phyloP scores from a whole-genome alignment of 2,113 vertebrate species.

The Catharus fuscescens region DNA sequence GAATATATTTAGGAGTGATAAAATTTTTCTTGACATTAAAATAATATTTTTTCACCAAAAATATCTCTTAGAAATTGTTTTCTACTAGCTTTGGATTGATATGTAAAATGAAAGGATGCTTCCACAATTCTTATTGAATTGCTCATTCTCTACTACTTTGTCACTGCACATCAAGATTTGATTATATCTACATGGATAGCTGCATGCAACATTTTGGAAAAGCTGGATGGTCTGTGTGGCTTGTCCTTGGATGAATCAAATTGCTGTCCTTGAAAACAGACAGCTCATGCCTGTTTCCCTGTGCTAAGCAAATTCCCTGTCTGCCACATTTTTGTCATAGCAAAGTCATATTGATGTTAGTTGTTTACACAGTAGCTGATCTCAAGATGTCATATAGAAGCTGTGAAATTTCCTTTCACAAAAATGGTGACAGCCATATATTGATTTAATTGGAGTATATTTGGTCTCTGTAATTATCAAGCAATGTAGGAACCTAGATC shows the following conservation, averaged over 20 bases:
- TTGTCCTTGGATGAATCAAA: slow-evolving; percentile 16
- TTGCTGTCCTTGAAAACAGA: not conserved
- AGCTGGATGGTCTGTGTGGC: not conserved
- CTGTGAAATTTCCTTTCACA: slow-evolving; percentile 25
- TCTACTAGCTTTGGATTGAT: not conserved
- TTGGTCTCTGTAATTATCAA: not conserved
- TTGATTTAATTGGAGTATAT: not conserved
- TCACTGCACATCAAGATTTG: not conserved
- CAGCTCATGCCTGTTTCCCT: not conserved
- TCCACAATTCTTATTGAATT: not conserved
- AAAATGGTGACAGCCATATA: not conserved
- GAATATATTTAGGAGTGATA: not conserved
- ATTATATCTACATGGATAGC: not conserved
- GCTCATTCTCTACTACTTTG: not conserved
- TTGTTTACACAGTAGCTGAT: slow-evolving; percentile 17
- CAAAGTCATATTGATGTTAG: slow-evolving; percentile 8
- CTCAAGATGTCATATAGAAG: slow-evolving; percentile 20
- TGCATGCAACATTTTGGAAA: not conserved
- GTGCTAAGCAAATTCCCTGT: slow-evolving; percentile 22
- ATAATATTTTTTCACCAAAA: not conserved
- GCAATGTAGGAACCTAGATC: not conserved
- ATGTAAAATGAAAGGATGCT: not conserved
- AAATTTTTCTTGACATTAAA: not conserved
- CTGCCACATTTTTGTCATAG: slow-evolving; percentile 23
- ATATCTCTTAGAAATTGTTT: not conserved